Evolutionary conservation across 2,888 invertebrate species (phyloP), one percentile per base, ranked within the genome.

Genomic region (Labia minor): DNA sequence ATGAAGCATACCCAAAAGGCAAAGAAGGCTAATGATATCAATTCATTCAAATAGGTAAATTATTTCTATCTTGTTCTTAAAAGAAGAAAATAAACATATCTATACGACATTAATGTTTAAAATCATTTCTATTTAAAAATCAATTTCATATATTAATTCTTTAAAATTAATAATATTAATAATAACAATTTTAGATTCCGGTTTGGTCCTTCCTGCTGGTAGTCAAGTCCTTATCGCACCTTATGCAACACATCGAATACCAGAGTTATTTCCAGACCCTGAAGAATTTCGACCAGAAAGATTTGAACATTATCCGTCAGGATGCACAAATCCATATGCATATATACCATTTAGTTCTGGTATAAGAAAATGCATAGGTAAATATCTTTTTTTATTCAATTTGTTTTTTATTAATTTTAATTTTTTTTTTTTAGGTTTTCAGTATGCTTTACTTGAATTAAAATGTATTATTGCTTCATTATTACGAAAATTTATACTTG

Each of bases 381-480:
- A 72, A 66, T 37, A 6, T 61, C 33, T 33, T 33, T 33, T 33
- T 26, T 26, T 6, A 26, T 26, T 26, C 8, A 26, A 26, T 6
- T 6, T 26, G 3, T 8, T 8, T 26, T 26, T 6, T 26, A 26
- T 26, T 26, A 26, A 26, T 26, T 26, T 8, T 6, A 6, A 26
- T 26, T 26, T 26, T 26, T 26, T 26, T 65, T 21, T 79, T 78
- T 1, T 77, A 78, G 85, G 87, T n/a, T 83, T 86, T 75, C 82
- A 83, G 70, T 87, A 85, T 72, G 86, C 87, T 0, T 81, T 85
- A 76, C 73, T 85, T 61, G 87, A 87, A 74, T 81, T 86, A n/a
- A 83, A 83, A 74, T 80, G 83, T 67, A 73, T 84, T 1, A 72
- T 87, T 19, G 80, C 82, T 16, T 79, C 80, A 19, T 77, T 86